phyloP scores from a whole-genome alignment of 2,888 invertebrate genomes.

The Cephus pulcher region DNA sequence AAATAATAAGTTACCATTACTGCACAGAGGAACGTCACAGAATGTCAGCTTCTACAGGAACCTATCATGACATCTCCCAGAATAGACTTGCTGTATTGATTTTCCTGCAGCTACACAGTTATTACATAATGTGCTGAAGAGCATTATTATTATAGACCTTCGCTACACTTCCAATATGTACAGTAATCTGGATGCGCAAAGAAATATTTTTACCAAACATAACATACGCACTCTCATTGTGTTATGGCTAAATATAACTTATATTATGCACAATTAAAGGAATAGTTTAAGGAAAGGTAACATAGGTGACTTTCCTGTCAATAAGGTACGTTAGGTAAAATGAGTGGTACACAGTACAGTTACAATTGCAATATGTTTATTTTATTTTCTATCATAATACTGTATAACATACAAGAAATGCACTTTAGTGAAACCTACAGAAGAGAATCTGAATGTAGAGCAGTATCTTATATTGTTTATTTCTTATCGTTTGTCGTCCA shows the following conservation, averaged over 20 bases:
- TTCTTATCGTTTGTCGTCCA: constrained; percentile 42
- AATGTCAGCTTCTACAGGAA: background rate
- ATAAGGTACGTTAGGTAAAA: background rate
- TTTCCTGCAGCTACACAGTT: background rate
- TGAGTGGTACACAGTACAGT: background rate
- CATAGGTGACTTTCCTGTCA: background rate
- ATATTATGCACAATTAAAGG: background rate
- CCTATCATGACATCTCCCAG: background rate
- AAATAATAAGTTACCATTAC: background rate
- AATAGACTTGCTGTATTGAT: background rate
- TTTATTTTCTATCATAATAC: constrained; percentile 80
- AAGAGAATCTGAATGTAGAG: constrained; percentile 73
- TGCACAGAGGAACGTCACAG: background rate
- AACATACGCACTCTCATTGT: background rate
- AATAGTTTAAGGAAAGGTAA: background rate
- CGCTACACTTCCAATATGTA: background rate
- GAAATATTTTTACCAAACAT: background rate
- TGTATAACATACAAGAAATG: constrained; percentile 93
- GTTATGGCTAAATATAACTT: background rate
- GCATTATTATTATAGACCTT: background rate
- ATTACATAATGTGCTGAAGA: background rate
- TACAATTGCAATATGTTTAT: constrained; percentile 47
- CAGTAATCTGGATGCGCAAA: background rate
- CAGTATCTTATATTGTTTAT: constrained; percentile 51
- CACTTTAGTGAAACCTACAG: constrained; percentile 91